phyloP scores from a whole-genome alignment of 2,113 vertebrate genomes.

The Nerophis lumbriciformis region DNA sequence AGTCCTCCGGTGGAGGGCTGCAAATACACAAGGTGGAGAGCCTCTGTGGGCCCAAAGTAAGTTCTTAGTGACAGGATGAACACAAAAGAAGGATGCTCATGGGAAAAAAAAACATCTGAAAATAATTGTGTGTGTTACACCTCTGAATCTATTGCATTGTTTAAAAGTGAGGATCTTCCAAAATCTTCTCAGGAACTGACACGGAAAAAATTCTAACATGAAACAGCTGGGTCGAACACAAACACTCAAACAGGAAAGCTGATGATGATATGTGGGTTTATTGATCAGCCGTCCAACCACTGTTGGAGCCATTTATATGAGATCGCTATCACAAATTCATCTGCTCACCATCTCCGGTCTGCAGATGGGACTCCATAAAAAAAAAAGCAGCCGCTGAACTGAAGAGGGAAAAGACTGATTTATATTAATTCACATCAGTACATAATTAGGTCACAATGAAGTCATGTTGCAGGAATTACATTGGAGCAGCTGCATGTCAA shows the following conservation, averaged over 20 bases:
- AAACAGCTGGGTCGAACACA: slow-evolving; percentile 4
- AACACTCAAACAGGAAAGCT: not conserved
- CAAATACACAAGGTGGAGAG: slow-evolving; percentile 55
- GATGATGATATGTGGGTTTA: not conserved
- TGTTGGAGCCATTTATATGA: not conserved
- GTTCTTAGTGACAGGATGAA: slow-evolving; percentile 38
- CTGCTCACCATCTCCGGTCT: not conserved
- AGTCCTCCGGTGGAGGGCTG: slow-evolving; percentile 42
- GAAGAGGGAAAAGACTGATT: not conserved
- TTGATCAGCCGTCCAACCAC: not conserved
- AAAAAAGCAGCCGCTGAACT: not conserved
- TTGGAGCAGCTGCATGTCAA: not conserved
- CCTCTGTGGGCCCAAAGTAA: slow-evolving; percentile 31
- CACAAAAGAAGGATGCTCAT: slow-evolving; percentile 17
- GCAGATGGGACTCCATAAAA: not conserved
- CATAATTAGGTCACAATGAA: too few species aligned
- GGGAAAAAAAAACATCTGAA: slow-evolving; percentile 37
- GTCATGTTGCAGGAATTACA: too few species aligned
- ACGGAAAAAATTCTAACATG: not conserved
- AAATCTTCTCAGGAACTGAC: slow-evolving; percentile 4
- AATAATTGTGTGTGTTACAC: slow-evolving; percentile 38
- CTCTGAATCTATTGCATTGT: slow-evolving; percentile 13
- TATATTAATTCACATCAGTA: not conserved
- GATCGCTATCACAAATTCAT: not conserved
- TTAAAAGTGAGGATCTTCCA: not conserved